Base-by-base conservation (phyloP, 1,140 invertebrate species). In the Pygmarrhopalites habei region DNA sequence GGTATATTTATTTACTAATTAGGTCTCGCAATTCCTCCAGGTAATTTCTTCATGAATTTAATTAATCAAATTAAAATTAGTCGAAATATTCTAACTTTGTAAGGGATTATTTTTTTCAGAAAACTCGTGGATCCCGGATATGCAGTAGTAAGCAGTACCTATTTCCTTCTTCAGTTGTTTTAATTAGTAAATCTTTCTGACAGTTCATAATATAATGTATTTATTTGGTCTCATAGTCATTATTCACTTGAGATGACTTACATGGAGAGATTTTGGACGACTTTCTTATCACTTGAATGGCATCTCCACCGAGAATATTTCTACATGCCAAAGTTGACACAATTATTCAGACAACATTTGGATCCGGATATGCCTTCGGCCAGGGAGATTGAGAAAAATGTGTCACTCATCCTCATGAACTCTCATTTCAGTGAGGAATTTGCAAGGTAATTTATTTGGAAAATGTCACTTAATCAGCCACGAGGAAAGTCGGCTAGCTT, bases 381-480 rank as follows among this genome's bases (percentile, higher is more conserved):
- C 15, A 58, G 74, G 2, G 73, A 79, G 44, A 32, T 81, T 4
- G 74, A 79, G 30, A 74, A 69, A 29, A 79, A 77, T 23, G 62
- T 79, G 7, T 77, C 78, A 32, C 66, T 85, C 35, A 61, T 82
- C 7, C 67, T 85, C 3, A 72, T 78, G 0, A 85, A 85, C 72
- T 75, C 77, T n/a, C 79, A 85, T 73, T 78, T 79, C 53, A 72
- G 75, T 2, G 69, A 82, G 4, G 78, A 80, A 29, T 61, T 61
- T n/a, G 15, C 32, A 21, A 69, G 67, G 23, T 52, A 30, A n/a
- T n/a, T n/a, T n/a, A n/a, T n/a, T n/a, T n/a, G n/a, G n/a, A n/a
- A n/a, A n/a, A n/a, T n/a, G n/a, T n/a, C n/a, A n/a, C n/a, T n/a
- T 43, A 43, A 43, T 43, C 12, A 43, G 41, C n/a, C n/a, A 43